These are phyloP conservation scores for Sebastolobus altivelis DNA, from an alignment of 2,797 vertebrate species.

Conservation along the genomic window DNA sequence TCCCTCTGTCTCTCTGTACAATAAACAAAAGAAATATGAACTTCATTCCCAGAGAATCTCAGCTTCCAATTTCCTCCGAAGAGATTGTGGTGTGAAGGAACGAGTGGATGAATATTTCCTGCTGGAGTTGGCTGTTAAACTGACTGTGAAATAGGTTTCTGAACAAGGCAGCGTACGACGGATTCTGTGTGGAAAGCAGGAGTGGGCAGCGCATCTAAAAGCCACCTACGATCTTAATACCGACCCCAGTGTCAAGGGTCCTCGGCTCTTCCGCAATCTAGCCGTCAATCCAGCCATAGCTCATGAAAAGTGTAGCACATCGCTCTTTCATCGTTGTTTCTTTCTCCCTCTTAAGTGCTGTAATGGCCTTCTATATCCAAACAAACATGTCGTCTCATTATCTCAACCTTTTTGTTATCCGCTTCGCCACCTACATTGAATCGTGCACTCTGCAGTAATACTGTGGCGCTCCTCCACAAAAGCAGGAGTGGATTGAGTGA, in stretches of 20 bases:
- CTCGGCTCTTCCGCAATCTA: constrained; percentile 23
- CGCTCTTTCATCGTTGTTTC: background rate
- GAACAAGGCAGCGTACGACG: constrained; percentile 32
- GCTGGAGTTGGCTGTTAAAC: constrained; percentile 66
- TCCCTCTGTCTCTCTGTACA: constrained; percentile 48
- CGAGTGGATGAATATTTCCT: constrained; percentile 63
- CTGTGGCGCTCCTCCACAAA: background rate
- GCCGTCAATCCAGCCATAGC: constrained; percentile 37
- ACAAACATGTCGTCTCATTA: constrained; percentile 21
- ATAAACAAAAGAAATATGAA: constrained; percentile 77
- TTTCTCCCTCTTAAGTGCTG: constrained; percentile 7
- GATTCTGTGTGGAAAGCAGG: constrained; percentile 30
- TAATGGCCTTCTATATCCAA: background rate
- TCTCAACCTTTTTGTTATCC: background rate
- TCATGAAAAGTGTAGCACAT: constrained; percentile 4
- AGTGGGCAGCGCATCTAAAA: constrained; percentile 52
- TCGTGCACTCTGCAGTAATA: background rate
- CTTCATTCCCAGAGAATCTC: constrained; percentile 59
- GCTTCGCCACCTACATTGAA: background rate
- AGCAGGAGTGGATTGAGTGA: background rate
- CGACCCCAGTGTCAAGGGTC: constrained; percentile 40
- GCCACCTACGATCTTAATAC: constrained; percentile 40
- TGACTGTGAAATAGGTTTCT: constrained; percentile 76
- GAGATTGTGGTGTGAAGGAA: constrained; percentile 48
- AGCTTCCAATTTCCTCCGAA: constrained; percentile 59